These are phyloP conservation scores for Chloromyia formosa DNA, from an alignment of 2,888 invertebrate genomes.

Conservation along the genomic window DNA sequence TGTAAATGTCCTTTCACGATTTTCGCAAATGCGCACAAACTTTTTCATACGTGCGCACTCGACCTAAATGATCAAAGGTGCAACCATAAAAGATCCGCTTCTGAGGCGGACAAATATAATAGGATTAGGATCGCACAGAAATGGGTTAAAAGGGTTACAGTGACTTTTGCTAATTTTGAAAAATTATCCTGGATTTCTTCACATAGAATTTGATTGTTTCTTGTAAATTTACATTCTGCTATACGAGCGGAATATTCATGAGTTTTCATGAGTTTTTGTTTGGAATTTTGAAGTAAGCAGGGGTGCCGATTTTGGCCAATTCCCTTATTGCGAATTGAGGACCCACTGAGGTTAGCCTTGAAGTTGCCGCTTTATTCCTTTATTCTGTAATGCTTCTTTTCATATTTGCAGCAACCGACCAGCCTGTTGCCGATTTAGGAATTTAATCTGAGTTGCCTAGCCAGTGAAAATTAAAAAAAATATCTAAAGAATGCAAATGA, in stretches of 20 bases:
- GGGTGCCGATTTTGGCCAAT: neutral
- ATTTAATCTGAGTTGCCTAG: no score
- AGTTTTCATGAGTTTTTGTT: neutral
- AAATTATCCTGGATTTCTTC: slow-evolving; percentile 43
- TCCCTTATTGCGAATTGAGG: neutral
- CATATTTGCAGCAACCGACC: no score
- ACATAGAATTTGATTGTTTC: slow-evolving; percentile 37
- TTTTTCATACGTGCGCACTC: slow-evolving; percentile 2
- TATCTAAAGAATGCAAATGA: no score
- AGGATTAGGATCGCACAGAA: slow-evolving; percentile 45
- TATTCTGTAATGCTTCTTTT: no score
- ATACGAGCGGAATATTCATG: neutral
- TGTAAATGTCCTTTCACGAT: neutral
- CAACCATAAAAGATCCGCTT: slow-evolving; percentile 39
- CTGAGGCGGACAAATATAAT: slow-evolving; percentile 45
- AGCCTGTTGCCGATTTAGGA: no score
- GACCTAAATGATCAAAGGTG: slow-evolving; percentile 1
- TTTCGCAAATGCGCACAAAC: slow-evolving; percentile 4
- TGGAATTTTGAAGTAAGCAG: neutral
- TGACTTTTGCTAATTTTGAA: slow-evolving; percentile 43
- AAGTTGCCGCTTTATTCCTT: no score
- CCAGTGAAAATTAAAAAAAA: no score
- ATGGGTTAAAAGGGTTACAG: slow-evolving; percentile 33
- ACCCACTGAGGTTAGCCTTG: no score
- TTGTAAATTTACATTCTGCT: slow-evolving; percentile 39